Evolutionary conservation across 2,113 vertebrate genomes (phyloP), one percentile per base, ranked within the genome.

Genomic region (Nothobranchius kuhntae): DNA sequence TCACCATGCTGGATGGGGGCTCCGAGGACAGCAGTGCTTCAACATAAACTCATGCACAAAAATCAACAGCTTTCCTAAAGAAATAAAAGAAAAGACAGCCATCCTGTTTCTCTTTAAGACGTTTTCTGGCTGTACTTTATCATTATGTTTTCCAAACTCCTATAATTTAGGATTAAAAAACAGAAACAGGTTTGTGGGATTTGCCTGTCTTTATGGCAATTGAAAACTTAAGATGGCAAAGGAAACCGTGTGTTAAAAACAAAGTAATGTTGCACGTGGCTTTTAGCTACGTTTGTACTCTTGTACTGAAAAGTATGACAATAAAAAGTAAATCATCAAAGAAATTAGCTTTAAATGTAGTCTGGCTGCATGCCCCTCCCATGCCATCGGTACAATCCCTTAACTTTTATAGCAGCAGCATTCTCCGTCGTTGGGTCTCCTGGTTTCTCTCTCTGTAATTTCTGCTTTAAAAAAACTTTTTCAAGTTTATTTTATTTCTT

Each of bases 401-500:
- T 13, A 0, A 1, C 42, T 62, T 86, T 81, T 42, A 80, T 64
- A 42, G 65, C 54, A 17, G 61, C 69, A 70, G 46, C 58, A 68
- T 71, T 75, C 71, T 61, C 57, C 72, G 78, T 75, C 48, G 9
- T 63, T 55, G 61, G 62, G 63, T 70, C 59, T 78, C 53, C 57
- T 2, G 42, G 30, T 53, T 78, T 80, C 30, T 75, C 45, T 68
- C 40, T 88, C 80, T 55, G 42, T 12, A 15, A 68, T 71, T 80
- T 30, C 30, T 30, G 30, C 21, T 30, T 30, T 1, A 30, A 30
- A 30, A 30, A 30, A 3, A 30, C 30, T 30, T 30, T 62, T 72
- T 64, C 52, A 79, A 71, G 44, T 52, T 62, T 54, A 67, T 77
- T 82, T 35, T 73, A 13, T 86, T 81, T 73, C 73, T 53, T 73